These are phyloP conservation scores for Dufourea novaeangliae DNA, from an alignment of 1,140 invertebrate species.

Conservation along the genomic window DNA sequence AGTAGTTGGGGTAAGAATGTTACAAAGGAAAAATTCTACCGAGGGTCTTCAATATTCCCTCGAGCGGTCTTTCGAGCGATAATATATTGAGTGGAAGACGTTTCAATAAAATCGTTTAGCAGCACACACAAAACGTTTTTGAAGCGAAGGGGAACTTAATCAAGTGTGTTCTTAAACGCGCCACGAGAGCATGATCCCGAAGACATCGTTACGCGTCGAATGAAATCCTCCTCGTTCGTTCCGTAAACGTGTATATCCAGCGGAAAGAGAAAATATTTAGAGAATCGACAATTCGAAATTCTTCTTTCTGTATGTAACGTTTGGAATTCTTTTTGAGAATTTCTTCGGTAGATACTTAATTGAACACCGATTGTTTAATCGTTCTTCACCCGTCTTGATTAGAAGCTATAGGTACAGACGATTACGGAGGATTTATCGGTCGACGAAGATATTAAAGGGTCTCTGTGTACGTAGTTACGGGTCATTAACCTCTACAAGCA, in stretches of 20 bases:
- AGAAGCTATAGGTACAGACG: neutral
- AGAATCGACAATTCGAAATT: too few species aligned
- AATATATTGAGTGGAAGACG: slow-evolving; percentile 37
- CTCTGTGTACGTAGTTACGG: neutral
- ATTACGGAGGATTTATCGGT: neutral
- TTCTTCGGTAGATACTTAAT: too few species aligned
- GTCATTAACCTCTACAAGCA: slow-evolving; percentile 19
- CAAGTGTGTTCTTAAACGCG: slow-evolving; percentile 8
- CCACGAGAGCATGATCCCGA: neutral
- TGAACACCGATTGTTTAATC: too few species aligned
- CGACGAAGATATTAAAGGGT: neutral
- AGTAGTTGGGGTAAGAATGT: neutral
- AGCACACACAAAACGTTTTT: neutral
- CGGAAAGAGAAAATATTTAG: too few species aligned
- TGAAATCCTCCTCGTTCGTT: neutral
- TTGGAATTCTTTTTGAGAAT: too few species aligned
- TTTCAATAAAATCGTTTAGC: slow-evolving; percentile 24
- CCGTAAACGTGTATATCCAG: too few species aligned
- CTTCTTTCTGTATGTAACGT: too few species aligned
- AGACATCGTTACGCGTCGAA: neutral
- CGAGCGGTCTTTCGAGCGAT: neutral
- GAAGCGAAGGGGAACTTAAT: slow-evolving; percentile 37
- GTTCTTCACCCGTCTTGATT: too few species aligned
- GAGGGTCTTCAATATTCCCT: slow-evolving; percentile 15
- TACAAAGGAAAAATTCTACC: neutral